These are phyloP conservation scores for Campoplex nolae DNA, from an alignment of 2,888 invertebrate species.

Conservation along the genomic window DNA sequence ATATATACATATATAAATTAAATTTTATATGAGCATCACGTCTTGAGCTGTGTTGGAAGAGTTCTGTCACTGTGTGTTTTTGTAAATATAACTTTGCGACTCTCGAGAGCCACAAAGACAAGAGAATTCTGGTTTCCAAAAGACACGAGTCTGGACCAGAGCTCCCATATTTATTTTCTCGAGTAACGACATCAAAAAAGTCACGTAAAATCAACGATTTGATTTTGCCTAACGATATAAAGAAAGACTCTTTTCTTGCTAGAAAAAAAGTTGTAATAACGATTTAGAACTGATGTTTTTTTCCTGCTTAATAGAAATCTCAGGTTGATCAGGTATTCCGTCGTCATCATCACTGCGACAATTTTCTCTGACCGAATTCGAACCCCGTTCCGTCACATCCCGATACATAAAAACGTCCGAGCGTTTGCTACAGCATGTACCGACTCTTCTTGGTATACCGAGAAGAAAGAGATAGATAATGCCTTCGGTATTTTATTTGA, in stretches of 20 bases:
- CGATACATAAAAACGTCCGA: slow-evolving; percentile 41
- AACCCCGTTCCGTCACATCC: slow-evolving; percentile 28
- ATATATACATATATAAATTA: not conserved
- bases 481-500: slow-evolving; percentile 38
- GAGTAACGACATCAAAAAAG: too few species aligned
- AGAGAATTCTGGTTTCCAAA: not conserved
- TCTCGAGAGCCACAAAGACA: not conserved
- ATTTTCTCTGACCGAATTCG: slow-evolving; percentile 47
- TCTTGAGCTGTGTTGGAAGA: slow-evolving; percentile 28
- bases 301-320: slow-evolving; percentile 32
- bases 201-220: too few species aligned
- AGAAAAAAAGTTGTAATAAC: not conserved
- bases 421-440: slow-evolving; percentile 33
- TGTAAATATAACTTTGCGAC: not conserved
- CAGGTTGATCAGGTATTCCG: slow-evolving; percentile 26
- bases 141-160: not conserved
- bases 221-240: not conserved
- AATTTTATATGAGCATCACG: slow-evolving; percentile 49
- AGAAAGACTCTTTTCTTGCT: not conserved
- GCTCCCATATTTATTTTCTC: too few species aligned
- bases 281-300: slow-evolving; percentile 5
- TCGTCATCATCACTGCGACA: slow-evolving; percentile 15
- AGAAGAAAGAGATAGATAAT: not conserved
- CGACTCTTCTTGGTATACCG: slow-evolving; percentile 53
- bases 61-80: slow-evolving; percentile 30